These are phyloP conservation scores for Oscheius onirici DNA, from an alignment of 2,888 invertebrate genomes.

Conservation along the genomic window DNA sequence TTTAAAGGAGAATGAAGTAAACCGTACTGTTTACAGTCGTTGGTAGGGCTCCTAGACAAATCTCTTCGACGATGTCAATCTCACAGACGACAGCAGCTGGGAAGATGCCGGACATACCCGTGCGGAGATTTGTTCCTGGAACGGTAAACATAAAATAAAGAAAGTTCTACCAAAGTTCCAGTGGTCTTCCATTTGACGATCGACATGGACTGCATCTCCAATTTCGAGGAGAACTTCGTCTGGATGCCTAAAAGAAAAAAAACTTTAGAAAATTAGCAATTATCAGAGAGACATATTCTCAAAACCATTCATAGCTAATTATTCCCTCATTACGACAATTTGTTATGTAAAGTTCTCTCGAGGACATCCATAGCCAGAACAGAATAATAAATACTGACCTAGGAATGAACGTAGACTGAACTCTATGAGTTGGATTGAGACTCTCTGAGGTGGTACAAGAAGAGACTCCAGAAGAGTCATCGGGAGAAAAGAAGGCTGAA, in stretches of 20 bases:
- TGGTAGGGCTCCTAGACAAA: slow-evolving; percentile 75
- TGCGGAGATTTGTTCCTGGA: slow-evolving; percentile 89
- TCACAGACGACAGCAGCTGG: slow-evolving; percentile 97
- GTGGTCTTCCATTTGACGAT: slow-evolving; percentile 87
- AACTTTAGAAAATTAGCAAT: background rate
- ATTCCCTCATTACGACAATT: too few species aligned
- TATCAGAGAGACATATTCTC: background rate
- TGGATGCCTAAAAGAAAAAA: slow-evolving; percentile 35
- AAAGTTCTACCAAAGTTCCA: slow-evolving; percentile 88
- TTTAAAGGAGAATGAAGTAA: background rate
- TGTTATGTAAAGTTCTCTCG: too few species aligned
- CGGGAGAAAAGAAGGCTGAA: slow-evolving; percentile 62
- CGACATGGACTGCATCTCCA: slow-evolving; percentile 93
- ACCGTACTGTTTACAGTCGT: slow-evolving; percentile 56
- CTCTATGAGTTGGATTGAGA: slow-evolving; percentile 73
- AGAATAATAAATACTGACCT: slow-evolving; percentile 79
- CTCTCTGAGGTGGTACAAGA: slow-evolving; percentile 66
- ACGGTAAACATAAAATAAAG: slow-evolving; percentile 5
- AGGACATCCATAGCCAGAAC: background rate
- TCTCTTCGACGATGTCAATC: slow-evolving; percentile 92
- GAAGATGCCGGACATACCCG: slow-evolving; percentile 92
- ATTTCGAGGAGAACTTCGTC: slow-evolving; percentile 92
- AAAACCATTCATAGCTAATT: background rate
- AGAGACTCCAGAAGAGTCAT: slow-evolving; percentile 69
- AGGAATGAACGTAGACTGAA: slow-evolving; percentile 93